Evolutionary conservation across 2,797 vertebrate genomes (phyloP).

Genomic region (Cetoscarus ocellatus): DNA sequence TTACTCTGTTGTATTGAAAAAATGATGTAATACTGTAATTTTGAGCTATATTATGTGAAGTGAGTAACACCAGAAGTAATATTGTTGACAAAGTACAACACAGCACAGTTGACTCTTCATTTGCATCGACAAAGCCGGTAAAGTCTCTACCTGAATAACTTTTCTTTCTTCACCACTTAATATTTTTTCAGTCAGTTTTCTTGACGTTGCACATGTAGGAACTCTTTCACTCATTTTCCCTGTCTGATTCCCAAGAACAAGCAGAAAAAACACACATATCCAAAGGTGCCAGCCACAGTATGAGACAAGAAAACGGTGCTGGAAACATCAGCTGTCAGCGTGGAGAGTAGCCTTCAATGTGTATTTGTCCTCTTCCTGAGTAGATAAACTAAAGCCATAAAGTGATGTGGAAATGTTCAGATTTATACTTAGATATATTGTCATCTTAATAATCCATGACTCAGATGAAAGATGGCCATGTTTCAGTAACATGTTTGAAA

Average conservation of each 20-base stretch:
- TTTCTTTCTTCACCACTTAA: slow-evolving; percentile 48
- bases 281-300: slow-evolving; percentile 30
- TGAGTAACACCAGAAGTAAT: slow-evolving; percentile 82
- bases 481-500: slow-evolving; percentile 16
- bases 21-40: slow-evolving; percentile 79
- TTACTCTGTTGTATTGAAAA: slow-evolving; percentile 82
- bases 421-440: slow-evolving; percentile 32
- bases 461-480: slow-evolving; percentile 19
- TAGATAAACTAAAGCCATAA: slow-evolving; percentile 69
- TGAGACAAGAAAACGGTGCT: slow-evolving; percentile 7
- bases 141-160: slow-evolving; percentile 61
- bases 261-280: slow-evolving; percentile 36
- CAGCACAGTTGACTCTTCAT: slow-evolving; percentile 76
- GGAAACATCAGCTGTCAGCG: slow-evolving; percentile 26
- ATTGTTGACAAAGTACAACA: slow-evolving; percentile 77
- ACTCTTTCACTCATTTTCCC: slow-evolving; percentile 6
- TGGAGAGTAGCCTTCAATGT: slow-evolving; percentile 18
- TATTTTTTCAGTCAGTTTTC: slow-evolving; percentile 27
- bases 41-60: slow-evolving; percentile 84
- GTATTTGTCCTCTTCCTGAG: slow-evolving; percentile 22
- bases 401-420: slow-evolving; percentile 25
- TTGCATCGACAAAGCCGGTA: slow-evolving; percentile 66
- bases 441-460: slow-evolving; percentile 21
- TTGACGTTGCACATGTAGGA: slow-evolving; percentile 32
- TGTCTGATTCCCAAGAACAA: slow-evolving; percentile 25